phyloP scores from a whole-genome alignment of 2,888 invertebrate species.

The Marasmarcha lunaedactyla region DNA sequence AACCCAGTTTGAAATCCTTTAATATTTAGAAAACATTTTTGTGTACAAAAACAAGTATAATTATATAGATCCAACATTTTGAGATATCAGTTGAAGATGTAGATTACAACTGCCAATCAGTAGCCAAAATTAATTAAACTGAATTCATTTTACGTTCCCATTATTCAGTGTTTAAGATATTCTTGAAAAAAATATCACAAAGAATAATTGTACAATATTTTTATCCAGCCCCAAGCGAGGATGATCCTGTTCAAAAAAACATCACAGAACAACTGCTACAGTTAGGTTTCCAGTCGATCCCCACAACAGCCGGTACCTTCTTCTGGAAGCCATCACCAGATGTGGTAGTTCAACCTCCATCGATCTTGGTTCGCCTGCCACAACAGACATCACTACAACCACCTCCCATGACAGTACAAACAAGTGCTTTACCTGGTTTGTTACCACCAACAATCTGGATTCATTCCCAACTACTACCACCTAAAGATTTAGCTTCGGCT shows the following conservation, averaged over 20 bases:
- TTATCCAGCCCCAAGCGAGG: constrained; percentile 31
- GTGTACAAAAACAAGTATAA: too few species aligned
- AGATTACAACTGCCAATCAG: too few species aligned
- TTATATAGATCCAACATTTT: too few species aligned
- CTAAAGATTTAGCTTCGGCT: too few species aligned
- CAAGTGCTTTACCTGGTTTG: constrained; percentile 24
- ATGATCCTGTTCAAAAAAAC: constrained; percentile 27
- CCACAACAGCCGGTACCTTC: constrained; percentile 41
- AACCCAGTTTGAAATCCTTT: too few species aligned
- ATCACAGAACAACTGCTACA: constrained; percentile 23
- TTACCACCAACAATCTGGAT: constrained; percentile 30
- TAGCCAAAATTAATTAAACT: too few species aligned
- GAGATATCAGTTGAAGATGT: too few species aligned
- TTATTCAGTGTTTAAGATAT: too few species aligned
- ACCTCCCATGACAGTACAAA: constrained; percentile 35
- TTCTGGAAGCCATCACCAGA: constrained; percentile 35
- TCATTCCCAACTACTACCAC: constrained; percentile 22
- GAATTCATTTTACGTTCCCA: too few species aligned
- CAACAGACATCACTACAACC: constrained; percentile 27
- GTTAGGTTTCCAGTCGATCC: constrained; percentile 33
- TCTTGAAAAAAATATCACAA: too few species aligned
- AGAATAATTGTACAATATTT: too few species aligned
- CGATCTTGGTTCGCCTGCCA: constrained; percentile 31
- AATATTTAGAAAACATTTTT: too few species aligned
- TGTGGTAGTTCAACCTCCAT: constrained; percentile 41